These are phyloP conservation scores for Chionoecetes opilio DNA, from an alignment of 1,140 invertebrate species.

Conservation along the genomic window DNA sequence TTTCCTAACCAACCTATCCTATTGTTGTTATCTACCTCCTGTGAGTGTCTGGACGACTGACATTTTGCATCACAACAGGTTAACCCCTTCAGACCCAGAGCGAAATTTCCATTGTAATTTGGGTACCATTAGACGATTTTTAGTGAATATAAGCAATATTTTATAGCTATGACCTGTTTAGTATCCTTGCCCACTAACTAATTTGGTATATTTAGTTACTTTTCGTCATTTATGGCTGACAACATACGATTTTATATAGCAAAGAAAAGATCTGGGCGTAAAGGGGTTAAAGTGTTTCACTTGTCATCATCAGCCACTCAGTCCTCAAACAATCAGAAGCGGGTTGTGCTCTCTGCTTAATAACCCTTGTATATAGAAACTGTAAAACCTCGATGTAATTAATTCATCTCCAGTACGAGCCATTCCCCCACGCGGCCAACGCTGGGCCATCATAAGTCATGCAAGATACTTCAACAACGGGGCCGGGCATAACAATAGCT, in stretches of 20 bases:
- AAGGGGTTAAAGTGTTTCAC: background rate
- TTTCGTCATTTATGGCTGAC: too few species aligned
- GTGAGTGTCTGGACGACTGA: background rate
- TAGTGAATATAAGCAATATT: too few species aligned
- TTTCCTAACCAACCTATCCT: too few species aligned
- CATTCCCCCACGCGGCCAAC: background rate
- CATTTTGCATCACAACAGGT: background rate
- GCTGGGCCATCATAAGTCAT: constrained; percentile 21
- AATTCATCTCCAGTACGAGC: constrained; percentile 3
- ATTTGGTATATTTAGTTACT: too few species aligned
- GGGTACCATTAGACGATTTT: too few species aligned
- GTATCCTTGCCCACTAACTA: too few species aligned
- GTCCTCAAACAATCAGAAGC: constrained; percentile 4
- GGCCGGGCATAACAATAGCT: constrained; percentile 24
- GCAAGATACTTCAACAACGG: constrained; percentile 38
- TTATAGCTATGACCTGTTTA: too few species aligned
- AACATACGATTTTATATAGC: too few species aligned
- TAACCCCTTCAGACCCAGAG: too few species aligned
- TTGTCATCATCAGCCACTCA: constrained; percentile 5
- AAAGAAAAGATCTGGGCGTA: too few species aligned
- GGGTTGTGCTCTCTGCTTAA: constrained; percentile 29
- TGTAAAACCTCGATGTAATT: background rate
- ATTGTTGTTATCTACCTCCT: too few species aligned
- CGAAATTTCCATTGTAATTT: too few species aligned
- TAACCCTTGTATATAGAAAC: constrained; percentile 39